A percentile compares a stretch with the other conserved stretches of the same genome.
Evolutionary conservation across 2,888 invertebrate species (phyloP).

Genomic region (Charanyca ferruginea): DNA sequence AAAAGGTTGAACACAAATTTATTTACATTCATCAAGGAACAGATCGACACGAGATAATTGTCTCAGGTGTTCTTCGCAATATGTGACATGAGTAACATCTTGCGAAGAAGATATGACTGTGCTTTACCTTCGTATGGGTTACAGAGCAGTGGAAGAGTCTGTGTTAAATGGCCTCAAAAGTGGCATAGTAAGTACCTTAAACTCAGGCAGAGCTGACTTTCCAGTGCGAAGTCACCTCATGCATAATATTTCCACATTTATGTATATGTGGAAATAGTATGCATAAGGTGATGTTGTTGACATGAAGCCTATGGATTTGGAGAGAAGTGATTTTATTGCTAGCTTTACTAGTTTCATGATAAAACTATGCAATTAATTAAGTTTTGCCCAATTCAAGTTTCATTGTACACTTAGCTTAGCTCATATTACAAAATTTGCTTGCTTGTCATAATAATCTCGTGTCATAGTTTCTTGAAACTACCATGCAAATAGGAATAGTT

Average conservation of each 20-base stretch:
- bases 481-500: conserved; percentile 48
- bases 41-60: conserved; percentile 48
- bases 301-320: no score
- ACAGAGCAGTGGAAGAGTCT: no score
- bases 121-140: background rate
- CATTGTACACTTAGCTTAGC: background rate
- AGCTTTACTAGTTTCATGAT: background rate
- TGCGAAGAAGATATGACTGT: no score
- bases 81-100: no score
- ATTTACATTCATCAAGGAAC: conserved; percentile 52
- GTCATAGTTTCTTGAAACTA: conserved; percentile 27
- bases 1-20: conserved; percentile 51
- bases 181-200: background rate
- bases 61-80: conserved; percentile 6
- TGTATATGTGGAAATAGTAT: no score
- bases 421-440: no score
- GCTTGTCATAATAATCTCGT: conserved; percentile 40
- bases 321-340: background rate
- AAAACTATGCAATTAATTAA: conserved; percentile 7
- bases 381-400: background rate
- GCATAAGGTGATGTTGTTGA: no score
- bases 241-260: no score
- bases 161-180: background rate
- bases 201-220: background rate
- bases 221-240: no score